A percentile compares a stretch with the other conserved stretches of the same genome.
Evolutionary conservation across 2,113 vertebrate genomes (phyloP).

Genomic region (Hemicordylus capensis): DNA sequence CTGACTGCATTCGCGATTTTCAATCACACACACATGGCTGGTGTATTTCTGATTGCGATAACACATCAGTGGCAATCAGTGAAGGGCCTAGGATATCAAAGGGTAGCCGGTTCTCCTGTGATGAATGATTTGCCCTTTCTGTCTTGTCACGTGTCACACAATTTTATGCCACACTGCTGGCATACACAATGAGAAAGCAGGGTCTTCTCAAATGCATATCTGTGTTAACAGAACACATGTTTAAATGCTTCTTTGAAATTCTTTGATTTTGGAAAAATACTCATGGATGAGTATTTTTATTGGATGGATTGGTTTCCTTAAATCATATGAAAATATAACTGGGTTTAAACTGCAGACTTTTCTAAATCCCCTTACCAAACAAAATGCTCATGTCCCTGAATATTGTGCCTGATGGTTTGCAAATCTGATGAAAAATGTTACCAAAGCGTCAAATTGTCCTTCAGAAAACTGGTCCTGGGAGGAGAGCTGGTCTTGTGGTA

Average conservation of each 20-base stretch:
- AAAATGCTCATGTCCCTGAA: neutral
- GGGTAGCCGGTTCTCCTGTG: constrained; percentile 45
- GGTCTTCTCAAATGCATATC: constrained; percentile 19
- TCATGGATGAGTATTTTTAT: neutral
- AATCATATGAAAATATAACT: neutral
- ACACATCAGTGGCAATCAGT: constrained; percentile 55
- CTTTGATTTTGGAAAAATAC: neutral
- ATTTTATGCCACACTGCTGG: constrained; percentile 41
- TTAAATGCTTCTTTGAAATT: neutral
- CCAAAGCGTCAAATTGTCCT: no score
- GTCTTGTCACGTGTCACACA: constrained; percentile 38
- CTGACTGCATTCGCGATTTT: constrained; percentile 45
- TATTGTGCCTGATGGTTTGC: neutral
- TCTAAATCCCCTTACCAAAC: no score
- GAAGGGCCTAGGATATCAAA: constrained; percentile 54
- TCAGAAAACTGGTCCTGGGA: no score
- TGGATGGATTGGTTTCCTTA: neutral
- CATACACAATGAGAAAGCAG: neutral
- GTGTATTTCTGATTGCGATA: constrained; percentile 36
- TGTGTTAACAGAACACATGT: constrained; percentile 35
- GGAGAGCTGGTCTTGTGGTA: no score
- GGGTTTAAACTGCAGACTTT: neutral
- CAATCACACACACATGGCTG: constrained; percentile 37
- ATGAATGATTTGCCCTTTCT: constrained; percentile 66
- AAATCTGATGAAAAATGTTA: neutral